These are phyloP conservation scores for Indicator maculatus DNA, from an alignment of 2,113 vertebrate species.

Conservation along the genomic window DNA sequence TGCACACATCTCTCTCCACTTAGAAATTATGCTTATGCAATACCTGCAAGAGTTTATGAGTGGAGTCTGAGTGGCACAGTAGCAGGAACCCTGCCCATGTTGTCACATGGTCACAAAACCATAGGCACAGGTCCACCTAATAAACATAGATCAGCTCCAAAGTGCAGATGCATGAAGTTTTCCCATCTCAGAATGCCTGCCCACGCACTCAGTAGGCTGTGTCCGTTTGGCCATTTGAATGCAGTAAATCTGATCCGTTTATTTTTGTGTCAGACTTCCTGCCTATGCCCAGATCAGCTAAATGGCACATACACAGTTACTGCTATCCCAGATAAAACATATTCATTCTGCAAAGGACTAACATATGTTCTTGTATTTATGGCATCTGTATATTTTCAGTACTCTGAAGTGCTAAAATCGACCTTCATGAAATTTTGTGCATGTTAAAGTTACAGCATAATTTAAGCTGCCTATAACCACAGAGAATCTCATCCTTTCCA, in stretches of 20 bases:
- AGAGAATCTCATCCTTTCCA: not conserved
- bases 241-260: not conserved
- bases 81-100: not conserved
- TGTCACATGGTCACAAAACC: not conserved
- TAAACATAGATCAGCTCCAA: not conserved
- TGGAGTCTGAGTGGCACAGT: not conserved
- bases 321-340: not conserved
- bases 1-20: not conserved
- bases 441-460: not conserved
- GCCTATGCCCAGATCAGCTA: not conserved
- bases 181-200: not conserved
- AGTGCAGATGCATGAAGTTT: not conserved
- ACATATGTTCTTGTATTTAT: not conserved
- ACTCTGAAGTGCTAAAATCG: not conserved
- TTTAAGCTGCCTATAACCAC: not conserved
- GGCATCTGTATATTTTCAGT: not conserved
- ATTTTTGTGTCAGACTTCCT: not conserved
- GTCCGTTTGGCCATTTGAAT: not conserved
- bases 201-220: not conserved
- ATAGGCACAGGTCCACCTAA: not conserved
- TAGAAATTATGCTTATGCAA: not conserved
- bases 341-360: not conserved
- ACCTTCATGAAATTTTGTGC: not conserved
- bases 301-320: not conserved
- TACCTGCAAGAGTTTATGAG: not conserved